Base-by-base conservation (phyloP, 1,140 invertebrate species). In the Drosophila suzukii region DNA sequence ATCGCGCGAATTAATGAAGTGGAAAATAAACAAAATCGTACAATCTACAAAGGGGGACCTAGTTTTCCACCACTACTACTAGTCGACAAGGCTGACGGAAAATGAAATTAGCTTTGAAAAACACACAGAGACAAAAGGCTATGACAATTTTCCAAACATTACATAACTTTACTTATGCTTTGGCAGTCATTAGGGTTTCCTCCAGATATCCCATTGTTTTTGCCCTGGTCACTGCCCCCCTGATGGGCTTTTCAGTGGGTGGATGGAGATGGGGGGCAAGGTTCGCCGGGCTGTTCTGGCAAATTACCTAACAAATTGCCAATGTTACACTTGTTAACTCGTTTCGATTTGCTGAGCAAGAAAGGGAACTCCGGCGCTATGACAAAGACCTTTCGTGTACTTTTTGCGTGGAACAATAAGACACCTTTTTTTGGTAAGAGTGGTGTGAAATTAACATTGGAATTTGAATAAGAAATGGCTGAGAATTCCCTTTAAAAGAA, bases 301-400 rank as follows among this genome's bases (percentile, higher is more conserved):
- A 67, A 89, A 88, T 89, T 84, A 66, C 53, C 47, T 73, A 77
- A 73, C 83, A 82, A 88, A 89, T 88, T 79, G 83, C 61, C 84
- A 86, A 86, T 89, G 80, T 83, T 83, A 83, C 84, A 86, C 84
- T 86, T 83, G 82, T 75, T 86, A 82, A 61, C 68, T 72, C 70
- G 68, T 86, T 82, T 78, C 74, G 82, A 85, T 82, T 63, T 82
- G 75, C 65, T 88, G 68, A 55, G 72, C 78, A 54, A 59, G 74
- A 81, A 85, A 75, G 49, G 58, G 65, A 78, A 44, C 15, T 12
- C 32, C 17, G 32, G 17, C 47, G 34, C 46, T 56, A 24, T 70
- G 72, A 57, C 72, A 55, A 58, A 56, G 66, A 58, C 44, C 8
- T 32, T 72, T 67, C 47, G 61, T 43, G 39, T 44, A 27, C 55